Evolutionary conservation across 1,140 invertebrate species (phyloP).

Genomic region (Platorchestia sp.): DNA sequence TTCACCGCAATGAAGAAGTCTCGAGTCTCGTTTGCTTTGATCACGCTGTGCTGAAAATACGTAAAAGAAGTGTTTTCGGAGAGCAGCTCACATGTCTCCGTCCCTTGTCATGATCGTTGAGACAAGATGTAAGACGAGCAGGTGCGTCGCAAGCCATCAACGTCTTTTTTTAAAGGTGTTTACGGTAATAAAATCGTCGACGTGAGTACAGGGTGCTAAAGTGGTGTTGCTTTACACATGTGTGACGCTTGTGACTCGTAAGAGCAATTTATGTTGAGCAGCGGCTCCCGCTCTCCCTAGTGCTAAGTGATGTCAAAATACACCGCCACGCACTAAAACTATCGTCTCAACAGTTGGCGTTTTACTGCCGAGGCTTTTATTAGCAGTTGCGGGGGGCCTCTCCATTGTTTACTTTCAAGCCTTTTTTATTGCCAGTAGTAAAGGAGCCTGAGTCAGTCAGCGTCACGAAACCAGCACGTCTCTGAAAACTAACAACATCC

Average conservation of each 20-base stretch:
- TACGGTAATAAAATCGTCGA: conserved; percentile 47
- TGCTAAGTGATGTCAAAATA: conserved; percentile 55
- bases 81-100: neutral
- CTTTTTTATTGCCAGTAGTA: conserved; percentile 45
- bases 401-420: conserved; percentile 45
- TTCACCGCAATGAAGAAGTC: neutral
- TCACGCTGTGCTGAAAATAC: conserved; percentile 9
- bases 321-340: conserved; percentile 39
- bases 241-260: conserved; percentile 39
- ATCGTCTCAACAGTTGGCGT: conserved; percentile 51
- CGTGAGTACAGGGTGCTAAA: conserved; percentile 50
- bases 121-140: conserved; percentile 45
- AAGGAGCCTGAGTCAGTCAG: neutral
- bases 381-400: conserved; percentile 52
- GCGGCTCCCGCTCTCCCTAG: conserved; percentile 24
- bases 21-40: conserved; percentile 39
- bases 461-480: conserved; percentile 21
- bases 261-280: conserved; percentile 35
- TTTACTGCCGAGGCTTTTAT: conserved; percentile 49
- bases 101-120: conserved; percentile 38
- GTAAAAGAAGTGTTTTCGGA: neutral
- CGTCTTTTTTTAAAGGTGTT: conserved; percentile 54
- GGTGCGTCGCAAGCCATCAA: conserved; percentile 41
- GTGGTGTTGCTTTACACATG: conserved; percentile 55
- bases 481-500: neutral